phyloP scores from a whole-genome alignment of 1,140 invertebrate species.

The Yoshiicerus persimilis region DNA sequence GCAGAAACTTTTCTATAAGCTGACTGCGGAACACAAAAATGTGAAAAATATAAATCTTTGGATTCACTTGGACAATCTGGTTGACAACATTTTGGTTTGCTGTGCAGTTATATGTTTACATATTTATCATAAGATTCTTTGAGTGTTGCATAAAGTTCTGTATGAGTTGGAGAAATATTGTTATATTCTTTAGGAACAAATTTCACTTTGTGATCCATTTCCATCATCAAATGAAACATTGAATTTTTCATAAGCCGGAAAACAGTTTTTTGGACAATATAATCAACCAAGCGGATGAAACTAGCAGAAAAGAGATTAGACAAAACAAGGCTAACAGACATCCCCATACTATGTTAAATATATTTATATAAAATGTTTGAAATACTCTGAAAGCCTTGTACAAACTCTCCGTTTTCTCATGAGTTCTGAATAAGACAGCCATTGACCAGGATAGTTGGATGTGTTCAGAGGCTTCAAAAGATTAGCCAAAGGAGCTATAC shows the following conservation, averaged over 20 bases:
- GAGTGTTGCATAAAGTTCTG: constrained; percentile 12
- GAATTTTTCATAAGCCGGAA: constrained; percentile 68
- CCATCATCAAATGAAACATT: constrained; percentile 61
- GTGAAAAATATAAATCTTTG: no score
- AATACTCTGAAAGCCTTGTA: constrained; percentile 67
- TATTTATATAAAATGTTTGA: constrained; percentile 24
- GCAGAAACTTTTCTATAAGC: background rate
- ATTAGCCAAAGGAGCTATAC: constrained; percentile 23
- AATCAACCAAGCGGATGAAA: constrained; percentile 73
- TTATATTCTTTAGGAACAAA: constrained; percentile 52
- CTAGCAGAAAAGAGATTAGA: constrained; percentile 55
- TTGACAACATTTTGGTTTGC: no score
- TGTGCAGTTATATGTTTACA: constrained; percentile 9
- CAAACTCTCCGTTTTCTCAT: constrained; percentile 76
- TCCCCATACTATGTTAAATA: constrained; percentile 21
- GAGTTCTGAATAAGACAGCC: constrained; percentile 76
- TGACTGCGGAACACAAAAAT: background rate
- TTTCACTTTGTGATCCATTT: constrained; percentile 63
- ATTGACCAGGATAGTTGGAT: constrained; percentile 54
- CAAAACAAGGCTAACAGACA: no score
- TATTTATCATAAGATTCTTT: background rate
- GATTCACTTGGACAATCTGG: no score
- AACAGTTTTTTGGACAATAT: constrained; percentile 69
- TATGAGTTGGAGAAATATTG: constrained; percentile 47
- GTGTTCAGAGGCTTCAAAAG: background rate